Conservation (phyloP, 2,113 vertebrate species). For the Danio rerio region GRCz12tu NC_133180.1:31290001-31290500, state of each 20-base stretch:
- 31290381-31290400: constrained; percentile 4
- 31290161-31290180: constrained; percentile 15
- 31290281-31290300: neutral
- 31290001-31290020: constrained; percentile 51
- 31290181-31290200: constrained; percentile 31
- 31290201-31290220: constrained; percentile 19
- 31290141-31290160: constrained; percentile 50
- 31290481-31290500: neutral
- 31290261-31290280: constrained; percentile 1
- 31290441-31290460: constrained; percentile 33
- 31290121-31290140: constrained; percentile 18
- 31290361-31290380: constrained; percentile 7
- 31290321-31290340: neutral
- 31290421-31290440: neutral
- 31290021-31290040: constrained; percentile 59
- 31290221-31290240: constrained; percentile 7
- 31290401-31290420: neutral
- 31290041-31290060: constrained; percentile 41
- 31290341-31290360: neutral
- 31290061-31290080: constrained; percentile 32
- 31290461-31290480: constrained; percentile 19
- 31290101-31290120: neutral
- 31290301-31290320: neutral
- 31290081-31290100: neutral
- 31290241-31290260: constrained; percentile 29